Conservation (phyloP, 2,113 vertebrate species). For the Colistium nudipinnis region DNA sequence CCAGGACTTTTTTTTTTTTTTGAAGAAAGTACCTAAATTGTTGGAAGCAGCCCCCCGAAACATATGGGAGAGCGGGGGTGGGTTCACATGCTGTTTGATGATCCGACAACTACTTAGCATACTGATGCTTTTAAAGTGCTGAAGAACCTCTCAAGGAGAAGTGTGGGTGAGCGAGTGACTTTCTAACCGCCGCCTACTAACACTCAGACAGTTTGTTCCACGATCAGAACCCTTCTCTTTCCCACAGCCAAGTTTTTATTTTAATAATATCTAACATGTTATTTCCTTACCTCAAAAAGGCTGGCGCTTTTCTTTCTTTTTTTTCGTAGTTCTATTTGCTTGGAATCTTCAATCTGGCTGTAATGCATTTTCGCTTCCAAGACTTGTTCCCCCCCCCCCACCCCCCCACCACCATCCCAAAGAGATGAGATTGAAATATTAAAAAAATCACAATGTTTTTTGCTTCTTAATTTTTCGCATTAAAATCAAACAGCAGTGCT, state of each 20-base stretch:
- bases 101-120: slow-evolving; percentile 17
- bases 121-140: background rate
- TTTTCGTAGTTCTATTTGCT: no score
- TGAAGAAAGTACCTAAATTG: background rate
- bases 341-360: no score
- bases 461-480: slow-evolving; percentile 26
- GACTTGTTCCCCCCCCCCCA: no score
- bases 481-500: slow-evolving; percentile 33
- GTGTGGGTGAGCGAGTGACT: slow-evolving; percentile 3
- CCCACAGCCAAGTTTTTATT: background rate
- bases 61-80: background rate
- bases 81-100: background rate
- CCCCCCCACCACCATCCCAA: no score
- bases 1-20: background rate
- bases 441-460: slow-evolving; percentile 24
- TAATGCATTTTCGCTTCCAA: no score
- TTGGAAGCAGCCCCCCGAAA: background rate
- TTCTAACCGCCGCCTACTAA: background rate
- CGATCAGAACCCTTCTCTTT: background rate
- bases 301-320: background rate
- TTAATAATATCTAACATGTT: background rate
- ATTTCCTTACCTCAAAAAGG: background rate
- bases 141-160: slow-evolving; percentile 3
- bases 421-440: no score
- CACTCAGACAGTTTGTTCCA: background rate